Base-by-base conservation (phyloP, 2,113 vertebrate genomes). In the Chlamydotis undulata region DNA sequence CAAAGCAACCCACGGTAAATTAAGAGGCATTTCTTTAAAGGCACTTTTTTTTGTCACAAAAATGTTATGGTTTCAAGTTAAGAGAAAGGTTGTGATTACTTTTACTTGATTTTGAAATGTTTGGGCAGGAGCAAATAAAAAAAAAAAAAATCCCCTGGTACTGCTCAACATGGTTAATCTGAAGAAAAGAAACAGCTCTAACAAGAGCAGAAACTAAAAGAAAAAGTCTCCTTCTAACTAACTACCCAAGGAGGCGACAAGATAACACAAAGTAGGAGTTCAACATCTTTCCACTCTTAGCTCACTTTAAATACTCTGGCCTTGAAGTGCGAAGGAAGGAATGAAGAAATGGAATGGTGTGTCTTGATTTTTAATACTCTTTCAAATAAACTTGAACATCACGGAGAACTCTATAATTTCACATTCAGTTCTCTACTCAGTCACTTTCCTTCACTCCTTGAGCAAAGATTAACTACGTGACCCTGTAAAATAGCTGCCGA, bases 31-130 rank as follows among this genome's bases (percentile, higher is more conserved):
- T 91, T 71, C 55, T 96, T 95, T 70, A 56, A 64, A 92, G 80
- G 91, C 52, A 56, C 39, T 90, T 90, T 37, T 90, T 37, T 76
- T 96, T 93, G 91, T 96, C 94, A 88, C 68, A 93, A 91, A 93
- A 94, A 75, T 64, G 73, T 97, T 94, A 94, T 45, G 78, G 56
- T 91, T 97, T 89, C 50, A 60, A 91, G 64, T 53, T 26, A 93
- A 88, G 75, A 90, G 84, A 94, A 95, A 89, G 50, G 52, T 10
- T 71, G 92, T 83, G 76, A 89, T 39, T 75, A 80, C 50, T 81
- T 77, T 25, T 81, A 26, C 39, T 73, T 80, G 21, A 83, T 77
- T 83, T 80, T 65, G n/a, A 92, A 93, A 89, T 0, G 4, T n/a
- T 61, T 87, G 53, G 35, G 52, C 57, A 90, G 43, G 16, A 81